Evolutionary conservation across 2,888 invertebrate genomes (phyloP), one percentile per base, ranked within the genome.

Genomic region (Nycteola revayana): DNA sequence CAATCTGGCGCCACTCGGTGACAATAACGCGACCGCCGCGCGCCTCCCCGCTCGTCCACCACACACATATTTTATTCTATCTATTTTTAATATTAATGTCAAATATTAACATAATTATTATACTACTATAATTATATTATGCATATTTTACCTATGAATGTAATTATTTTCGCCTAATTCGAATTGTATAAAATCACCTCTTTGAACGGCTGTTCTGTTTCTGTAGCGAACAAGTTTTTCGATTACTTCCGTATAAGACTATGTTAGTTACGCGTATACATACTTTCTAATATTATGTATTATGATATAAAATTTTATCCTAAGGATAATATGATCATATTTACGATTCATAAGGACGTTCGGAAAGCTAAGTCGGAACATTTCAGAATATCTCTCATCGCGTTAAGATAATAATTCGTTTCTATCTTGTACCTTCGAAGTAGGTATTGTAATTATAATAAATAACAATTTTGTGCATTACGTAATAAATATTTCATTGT

Each of bases 71-170:
- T 87, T 86, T 84, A 86, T 84, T 88, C 86, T 83, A 80, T 83
- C 82, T 80, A 87, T 86, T 87, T 86, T 87, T 85, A 88, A 87
- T 86, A 87, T 82, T 85, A 86, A 86, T 84, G 85, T 87, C 86
- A 86, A 84, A 87, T 86, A 86, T 85, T 85, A 85, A 83, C 79
- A 79, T 87, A 83, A 86, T 85, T 83, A 85, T 79, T 75, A 80
- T 83, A 85, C 77, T 83, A 86, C 76, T 83, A 80, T 80, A 79
- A 83, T 75, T 68, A 65, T 68, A 58, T 59, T 75, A 79, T 58
- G 80, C 86, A 82, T 88, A 86, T 84, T 87, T 86, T 86, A 88
- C 72, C 81, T 86, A 84, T 85, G 72, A 83, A 87, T 86, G 81
- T 85, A 82, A 86, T 88, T 85, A 82, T 83, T 86, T 86, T 88